These are phyloP conservation scores for Sander lucioperca DNA, from an alignment of 2,113 vertebrate species.

Conservation along the genomic window DNA sequence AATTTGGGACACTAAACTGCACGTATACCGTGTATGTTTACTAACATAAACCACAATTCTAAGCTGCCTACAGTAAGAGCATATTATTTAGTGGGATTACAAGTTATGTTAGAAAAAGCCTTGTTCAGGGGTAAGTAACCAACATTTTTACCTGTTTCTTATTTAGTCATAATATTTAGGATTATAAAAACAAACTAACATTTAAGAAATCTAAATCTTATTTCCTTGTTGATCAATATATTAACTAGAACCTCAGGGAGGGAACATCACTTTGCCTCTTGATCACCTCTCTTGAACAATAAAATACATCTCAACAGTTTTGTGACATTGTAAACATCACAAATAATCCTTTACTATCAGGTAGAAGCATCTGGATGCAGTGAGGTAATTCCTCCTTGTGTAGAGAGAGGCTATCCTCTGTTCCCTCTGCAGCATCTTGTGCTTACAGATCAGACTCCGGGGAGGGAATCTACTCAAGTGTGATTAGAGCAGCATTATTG, in stretches of 20 bases:
- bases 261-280: background rate
- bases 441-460: constrained; percentile 47
- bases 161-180: background rate
- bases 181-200: background rate
- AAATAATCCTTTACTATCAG: constrained; percentile 38
- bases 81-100: background rate
- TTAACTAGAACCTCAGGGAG: background rate
- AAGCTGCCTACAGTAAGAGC: background rate
- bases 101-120: too few species aligned
- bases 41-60: background rate
- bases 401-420: constrained; percentile 1
- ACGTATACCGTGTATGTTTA: background rate
- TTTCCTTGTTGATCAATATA: background rate
- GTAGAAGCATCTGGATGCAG: background rate
- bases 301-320: background rate
- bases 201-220: background rate
- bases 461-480: constrained; percentile 57
- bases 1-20: too few species aligned
- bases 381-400: constrained; percentile 36
- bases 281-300: background rate
- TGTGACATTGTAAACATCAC: constrained; percentile 25
- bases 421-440: constrained; percentile 10
- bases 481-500: constrained; percentile 68
- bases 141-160: background rate
- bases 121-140: too few species aligned